phyloP scores from a whole-genome alignment of 2,888 invertebrate genomes.

The Beris morrisii region DNA sequence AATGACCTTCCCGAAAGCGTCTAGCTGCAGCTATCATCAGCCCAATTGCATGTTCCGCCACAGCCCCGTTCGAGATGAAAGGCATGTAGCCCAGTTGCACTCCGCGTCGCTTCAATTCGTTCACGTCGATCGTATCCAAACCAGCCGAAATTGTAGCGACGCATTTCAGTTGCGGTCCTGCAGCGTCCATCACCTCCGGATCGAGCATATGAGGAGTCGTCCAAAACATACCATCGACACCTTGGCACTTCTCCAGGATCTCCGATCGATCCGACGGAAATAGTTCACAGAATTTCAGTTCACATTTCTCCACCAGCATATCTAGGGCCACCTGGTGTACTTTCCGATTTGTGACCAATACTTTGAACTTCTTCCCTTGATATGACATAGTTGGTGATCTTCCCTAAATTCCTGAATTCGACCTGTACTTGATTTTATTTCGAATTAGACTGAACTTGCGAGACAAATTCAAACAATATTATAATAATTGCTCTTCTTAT shows the following conservation, averaged over 20 bases:
- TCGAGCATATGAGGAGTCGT: conserved; percentile 33
- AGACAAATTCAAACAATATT: too few species aligned
- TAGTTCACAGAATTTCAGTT: conserved; percentile 33
- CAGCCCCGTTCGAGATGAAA: conserved; percentile 67
- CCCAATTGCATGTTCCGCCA: conserved; percentile 76
- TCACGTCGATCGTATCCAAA: conserved; percentile 73
- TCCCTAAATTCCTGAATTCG: too few species aligned
- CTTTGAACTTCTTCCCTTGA: conserved; percentile 9
- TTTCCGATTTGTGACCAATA: conserved; percentile 18
- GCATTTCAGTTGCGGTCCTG: conserved; percentile 66
- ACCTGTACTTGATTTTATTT: too few species aligned
- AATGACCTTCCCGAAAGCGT: conserved; percentile 71
- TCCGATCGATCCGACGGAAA: conserved; percentile 31
- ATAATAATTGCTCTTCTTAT: too few species aligned
- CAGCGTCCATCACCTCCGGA: conserved; percentile 35
- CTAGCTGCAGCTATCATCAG: conserved; percentile 71
- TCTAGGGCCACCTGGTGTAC: conserved; percentile 17
- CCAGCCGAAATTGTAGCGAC: conserved; percentile 81
- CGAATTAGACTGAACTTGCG: too few species aligned
- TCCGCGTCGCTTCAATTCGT: conserved; percentile 65
- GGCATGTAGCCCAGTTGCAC: conserved; percentile 76
- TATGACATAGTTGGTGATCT: neutral
- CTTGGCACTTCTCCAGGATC: conserved; percentile 35
- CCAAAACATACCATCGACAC: conserved; percentile 41
- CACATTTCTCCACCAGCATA: conserved; percentile 60